Percentiles rank a stretch among this genome's conserved stretches.
Conservation (phyloP, 2,113 vertebrate species). For the Thomomys bottae region DNA sequence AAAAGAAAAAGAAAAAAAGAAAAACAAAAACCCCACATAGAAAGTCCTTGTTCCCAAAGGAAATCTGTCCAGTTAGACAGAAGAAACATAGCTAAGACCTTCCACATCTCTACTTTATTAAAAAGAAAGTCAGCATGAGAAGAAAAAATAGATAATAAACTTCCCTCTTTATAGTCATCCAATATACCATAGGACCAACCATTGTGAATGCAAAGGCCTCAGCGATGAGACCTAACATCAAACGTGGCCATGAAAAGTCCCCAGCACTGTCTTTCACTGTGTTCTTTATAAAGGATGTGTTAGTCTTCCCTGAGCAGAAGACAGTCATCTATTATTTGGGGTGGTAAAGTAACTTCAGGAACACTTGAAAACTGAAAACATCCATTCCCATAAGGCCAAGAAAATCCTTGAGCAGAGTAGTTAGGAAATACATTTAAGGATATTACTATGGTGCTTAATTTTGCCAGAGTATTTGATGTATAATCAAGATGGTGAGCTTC, state of each 20-base stretch:
- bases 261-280: rapidly evolving
- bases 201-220: not conserved
- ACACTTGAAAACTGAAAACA: not conserved
- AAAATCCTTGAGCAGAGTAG: not conserved
- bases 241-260: rapidly evolving
- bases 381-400: not conserved
- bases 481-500: not conserved
- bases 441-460: not conserved
- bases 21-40: not conserved
- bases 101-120: not conserved
- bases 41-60: not conserved
- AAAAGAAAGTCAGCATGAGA: not conserved
- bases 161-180: not conserved
- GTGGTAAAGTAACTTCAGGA: too few relatives aligned
- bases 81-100: not conserved
- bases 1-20: too few relatives aligned
- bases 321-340: rapidly evolving
- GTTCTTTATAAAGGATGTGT: not conserved
- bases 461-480: not conserved
- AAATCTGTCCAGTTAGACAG: not conserved
- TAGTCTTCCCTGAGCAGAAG: not conserved
- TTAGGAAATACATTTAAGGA: rapidly evolving
- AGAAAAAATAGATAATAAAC: not conserved
- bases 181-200: rapidly evolving
- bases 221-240: rapidly evolving